Evolutionary conservation across 2,888 invertebrate genomes (phyloP).

Genomic region (Aricia artaxerxes): DNA sequence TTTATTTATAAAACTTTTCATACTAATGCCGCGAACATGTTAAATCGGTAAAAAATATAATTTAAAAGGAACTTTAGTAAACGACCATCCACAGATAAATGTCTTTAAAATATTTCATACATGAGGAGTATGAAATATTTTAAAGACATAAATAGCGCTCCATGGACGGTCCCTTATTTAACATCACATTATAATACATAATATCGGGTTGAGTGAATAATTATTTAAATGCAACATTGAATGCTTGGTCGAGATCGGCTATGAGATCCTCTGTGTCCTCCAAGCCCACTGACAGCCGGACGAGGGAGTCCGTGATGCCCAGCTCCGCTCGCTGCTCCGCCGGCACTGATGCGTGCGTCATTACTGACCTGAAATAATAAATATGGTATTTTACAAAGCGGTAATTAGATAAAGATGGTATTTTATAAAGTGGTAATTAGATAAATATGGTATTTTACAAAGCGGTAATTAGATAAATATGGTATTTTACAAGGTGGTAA

Average conservation of each 20-base stretch:
- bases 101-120: not conserved
- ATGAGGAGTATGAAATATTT: not conserved
- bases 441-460: too few relatives aligned
- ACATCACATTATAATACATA: conserved; percentile 21
- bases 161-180: conserved; percentile 15
- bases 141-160: not conserved
- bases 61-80: conserved; percentile 9
- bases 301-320: conserved; percentile 91
- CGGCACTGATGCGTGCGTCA: conserved; percentile 97
- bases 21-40: not conserved
- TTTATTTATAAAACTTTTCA: not conserved
- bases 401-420: too few relatives aligned
- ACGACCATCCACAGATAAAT: conserved; percentile 1
- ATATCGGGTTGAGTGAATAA: not conserved
- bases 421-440: too few relatives aligned
- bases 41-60: not conserved
- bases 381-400: too few relatives aligned
- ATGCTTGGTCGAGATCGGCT: conserved; percentile 90
- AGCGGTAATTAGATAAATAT: too few relatives aligned
- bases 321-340: conserved; percentile 84
- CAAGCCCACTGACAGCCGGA: conserved; percentile 94
- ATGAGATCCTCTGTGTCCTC: conserved; percentile 93
- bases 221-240: conserved; percentile 76
- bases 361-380: conserved; percentile 82
- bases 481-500: too few relatives aligned